Percentiles rank a stretch among this genome's conserved stretches.
These are phyloP conservation scores for Pristionchus arcanus DNA, from an alignment of 2,888 invertebrate genomes.

Conservation along the genomic window DNA sequence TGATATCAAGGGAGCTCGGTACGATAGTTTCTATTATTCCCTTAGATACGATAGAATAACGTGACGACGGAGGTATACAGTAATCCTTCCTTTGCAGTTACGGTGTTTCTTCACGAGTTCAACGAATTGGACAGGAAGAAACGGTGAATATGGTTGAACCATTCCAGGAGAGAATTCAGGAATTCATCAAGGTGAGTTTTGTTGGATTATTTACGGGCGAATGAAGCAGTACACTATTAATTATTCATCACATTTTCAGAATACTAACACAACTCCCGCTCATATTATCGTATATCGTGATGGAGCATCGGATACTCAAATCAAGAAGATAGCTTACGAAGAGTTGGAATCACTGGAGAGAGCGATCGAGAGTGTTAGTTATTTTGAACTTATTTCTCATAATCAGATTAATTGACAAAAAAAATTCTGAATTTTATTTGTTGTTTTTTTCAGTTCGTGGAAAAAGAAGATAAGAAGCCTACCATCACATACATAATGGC, in stretches of 20 bases:
- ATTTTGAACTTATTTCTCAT: neutral
- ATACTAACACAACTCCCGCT: slow-evolving; percentile 58
- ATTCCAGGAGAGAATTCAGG: slow-evolving; percentile 37
- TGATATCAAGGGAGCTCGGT: slow-evolving; percentile 63
- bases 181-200: slow-evolving; percentile 23
- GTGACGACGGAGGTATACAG: neutral
- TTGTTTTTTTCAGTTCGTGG: neutral
- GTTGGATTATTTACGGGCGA: neutral
- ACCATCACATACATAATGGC: slow-evolving; percentile 72
- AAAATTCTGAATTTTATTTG: neutral
- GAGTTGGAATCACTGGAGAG: slow-evolving; percentile 64
- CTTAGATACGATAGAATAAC: too few species aligned
- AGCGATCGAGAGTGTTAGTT: slow-evolving; percentile 59
- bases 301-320: slow-evolving; percentile 72
- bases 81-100: neutral
- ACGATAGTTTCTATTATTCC: neutral
- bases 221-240: neutral
- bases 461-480: slow-evolving; percentile 56
- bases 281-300: slow-evolving; percentile 74
- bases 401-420: too few species aligned
- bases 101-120: slow-evolving; percentile 29
- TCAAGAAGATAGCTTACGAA: slow-evolving; percentile 60
- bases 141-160: slow-evolving; percentile 7
- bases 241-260: neutral
- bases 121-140: slow-evolving; percentile 29